Conservation (phyloP, 2,113 vertebrate species). For the Romanogobio albipinnatus region DNA sequence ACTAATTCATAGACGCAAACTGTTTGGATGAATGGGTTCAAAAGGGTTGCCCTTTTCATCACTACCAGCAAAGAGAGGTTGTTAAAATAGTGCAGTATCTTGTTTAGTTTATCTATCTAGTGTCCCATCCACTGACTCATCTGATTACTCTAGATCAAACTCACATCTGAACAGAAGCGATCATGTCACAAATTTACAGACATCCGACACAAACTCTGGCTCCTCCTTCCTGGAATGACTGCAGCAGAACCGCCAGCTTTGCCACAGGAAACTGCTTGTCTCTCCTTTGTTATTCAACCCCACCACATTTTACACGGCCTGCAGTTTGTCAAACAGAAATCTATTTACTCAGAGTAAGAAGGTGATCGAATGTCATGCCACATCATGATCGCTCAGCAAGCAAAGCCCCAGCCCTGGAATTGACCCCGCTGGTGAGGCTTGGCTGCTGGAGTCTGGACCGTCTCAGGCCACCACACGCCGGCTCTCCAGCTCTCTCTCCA, state of each 20-base stretch:
- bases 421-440: neutral
- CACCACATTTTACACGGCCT: slow-evolving; percentile 27
- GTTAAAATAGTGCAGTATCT: neutral
- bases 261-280: neutral
- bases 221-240: neutral
- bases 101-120: neutral
- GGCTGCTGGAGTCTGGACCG: slow-evolving; percentile 45
- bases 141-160: neutral
- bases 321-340: slow-evolving; percentile 24
- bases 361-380: slow-evolving; percentile 47
- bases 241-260: neutral
- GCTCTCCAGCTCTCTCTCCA: slow-evolving; percentile 63
- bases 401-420: neutral
- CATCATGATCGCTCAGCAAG: neutral
- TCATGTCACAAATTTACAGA: neutral
- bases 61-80: neutral
- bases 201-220: neutral
- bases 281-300: slow-evolving; percentile 9
- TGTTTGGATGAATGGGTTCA: too few relatives aligned
- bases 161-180: neutral
- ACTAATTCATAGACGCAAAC: too few relatives aligned
- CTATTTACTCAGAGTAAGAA: slow-evolving; percentile 40
- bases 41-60: neutral
- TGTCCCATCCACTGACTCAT: neutral
- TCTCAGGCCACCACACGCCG: slow-evolving; percentile 47